A percentile compares a stretch with the other conserved stretches of the same genome.
phyloP scores from a whole-genome alignment of 1,140 invertebrate genomes.

The Lanistes nyassanus region DNA sequence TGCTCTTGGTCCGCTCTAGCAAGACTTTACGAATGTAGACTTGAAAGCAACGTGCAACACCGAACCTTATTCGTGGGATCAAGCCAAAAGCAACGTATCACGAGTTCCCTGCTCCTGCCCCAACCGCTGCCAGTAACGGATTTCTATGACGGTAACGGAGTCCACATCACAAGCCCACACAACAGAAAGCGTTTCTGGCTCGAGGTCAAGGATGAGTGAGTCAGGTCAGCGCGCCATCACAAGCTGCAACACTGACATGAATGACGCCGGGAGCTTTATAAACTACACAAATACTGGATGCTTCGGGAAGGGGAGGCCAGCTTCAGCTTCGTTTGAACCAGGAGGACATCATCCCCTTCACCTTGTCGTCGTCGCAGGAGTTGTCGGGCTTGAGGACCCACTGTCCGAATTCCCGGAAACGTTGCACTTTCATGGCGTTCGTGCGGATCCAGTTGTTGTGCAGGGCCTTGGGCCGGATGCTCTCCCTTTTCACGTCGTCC shows the following conservation, averaged over 20 bases:
- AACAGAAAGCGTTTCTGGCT: not conserved
- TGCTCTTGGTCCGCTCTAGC: not conserved
- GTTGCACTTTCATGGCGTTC: not conserved
- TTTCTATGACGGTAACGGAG: too few relatives aligned
- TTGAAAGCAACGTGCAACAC: not conserved
- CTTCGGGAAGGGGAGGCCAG: too few relatives aligned
- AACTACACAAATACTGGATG: too few relatives aligned
- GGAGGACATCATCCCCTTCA: not conserved
- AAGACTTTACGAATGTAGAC: not conserved
- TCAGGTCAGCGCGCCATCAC: not conserved
- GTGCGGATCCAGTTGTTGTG: conserved; percentile 14
- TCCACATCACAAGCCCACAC: too few relatives aligned
- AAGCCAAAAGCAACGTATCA: too few relatives aligned
- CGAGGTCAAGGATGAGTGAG: not conserved
- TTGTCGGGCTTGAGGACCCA: conserved; percentile 1
- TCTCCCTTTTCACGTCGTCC: not conserved
- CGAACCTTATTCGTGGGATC: not conserved
- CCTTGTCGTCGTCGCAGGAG: not conserved
- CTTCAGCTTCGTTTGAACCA: not conserved
- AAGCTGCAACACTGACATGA: not conserved
- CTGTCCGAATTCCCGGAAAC: not conserved
- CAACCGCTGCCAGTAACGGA: too few relatives aligned
- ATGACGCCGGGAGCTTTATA: too few relatives aligned
- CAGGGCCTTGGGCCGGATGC: conserved; percentile 1
- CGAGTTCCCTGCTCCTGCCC: not conserved